Evolutionary conservation across 2,797 vertebrate genomes (phyloP).

Genomic region (Rhynchonycteris naso): DNA sequence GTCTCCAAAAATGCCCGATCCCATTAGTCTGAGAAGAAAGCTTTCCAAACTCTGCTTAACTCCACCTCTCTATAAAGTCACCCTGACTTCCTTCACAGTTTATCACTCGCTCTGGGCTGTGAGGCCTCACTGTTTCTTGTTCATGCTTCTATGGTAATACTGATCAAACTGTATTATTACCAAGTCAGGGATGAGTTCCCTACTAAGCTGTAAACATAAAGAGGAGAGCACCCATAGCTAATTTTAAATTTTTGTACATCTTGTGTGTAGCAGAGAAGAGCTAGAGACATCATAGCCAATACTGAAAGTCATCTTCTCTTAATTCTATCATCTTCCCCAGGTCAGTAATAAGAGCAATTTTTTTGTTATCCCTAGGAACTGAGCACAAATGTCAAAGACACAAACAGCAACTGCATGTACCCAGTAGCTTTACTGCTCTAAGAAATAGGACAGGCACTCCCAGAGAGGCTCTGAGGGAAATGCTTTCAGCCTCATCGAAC

Average conservation of each 20-base stretch:
- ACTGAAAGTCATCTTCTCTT: neutral
- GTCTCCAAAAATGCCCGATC: neutral
- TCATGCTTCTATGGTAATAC: neutral
- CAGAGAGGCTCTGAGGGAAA: conserved; percentile 11
- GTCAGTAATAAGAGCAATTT: neutral
- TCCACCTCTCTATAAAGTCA: neutral
- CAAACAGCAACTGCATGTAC: neutral
- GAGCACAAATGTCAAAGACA: conserved; percentile 22
- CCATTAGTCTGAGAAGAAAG: neutral
- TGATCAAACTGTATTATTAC: neutral
- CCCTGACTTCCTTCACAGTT: neutral
- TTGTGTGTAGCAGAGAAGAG: neutral
- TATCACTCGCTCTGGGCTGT: neutral
- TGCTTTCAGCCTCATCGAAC: neutral
- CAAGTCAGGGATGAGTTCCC: neutral
- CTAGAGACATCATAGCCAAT: neutral
- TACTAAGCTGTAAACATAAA: neutral
- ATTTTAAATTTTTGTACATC: neutral
- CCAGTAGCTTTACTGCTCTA: neutral
- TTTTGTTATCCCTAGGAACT: neutral
- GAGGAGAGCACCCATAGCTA: neutral
- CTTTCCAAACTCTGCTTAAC: neutral
- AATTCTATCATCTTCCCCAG: neutral
- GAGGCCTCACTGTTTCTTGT: neutral
- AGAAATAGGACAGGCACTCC: neutral